Evolutionary conservation across 2,797 vertebrate genomes (phyloP), one percentile per base, ranked within the genome.

Genomic region (Spondyliosoma cantharus): DNA sequence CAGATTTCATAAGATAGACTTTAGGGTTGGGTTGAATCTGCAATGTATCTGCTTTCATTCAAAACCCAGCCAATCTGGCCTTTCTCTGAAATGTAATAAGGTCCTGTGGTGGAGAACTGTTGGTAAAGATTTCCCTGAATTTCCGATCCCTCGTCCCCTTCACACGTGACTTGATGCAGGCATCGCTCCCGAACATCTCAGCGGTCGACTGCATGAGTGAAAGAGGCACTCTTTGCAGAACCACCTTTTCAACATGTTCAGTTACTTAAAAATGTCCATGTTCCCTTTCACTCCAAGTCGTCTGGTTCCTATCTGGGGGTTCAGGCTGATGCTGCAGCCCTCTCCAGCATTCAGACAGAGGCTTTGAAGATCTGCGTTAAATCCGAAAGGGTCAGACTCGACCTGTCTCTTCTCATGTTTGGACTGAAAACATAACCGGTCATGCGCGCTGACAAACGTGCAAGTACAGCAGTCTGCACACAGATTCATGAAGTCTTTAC

Each of bases 251-350:
- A 49, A 57, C 32, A 50, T 24, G 60, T 48, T 67, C 6, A 32
- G 22, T 71, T 24, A 24, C 46, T 68, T 71, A 32, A 50, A 59
- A 56, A 72, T 29, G 53, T 60, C 73, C 52, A 45, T 56, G 85
- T 78, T 85, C 66, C 82, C 83, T 50, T 48, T 27, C 69, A 69
- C 84, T 82, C 61, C 59, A 27, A 83, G 82, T 68, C 76, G 88
- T 87, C 92, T 93, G 91, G 86, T 91, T 92, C 85, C 74, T 89
- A 87, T 93, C 90, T 84, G 32, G 69, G 81, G 74, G 84, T 89
- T 86, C 80, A 86, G 68, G 60, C 85, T 85, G 83, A 90, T 84
- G 88, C 68, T 78, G 73, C 66, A 45, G 83, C 67, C 42, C 63
- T 73, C 46, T 65, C 76, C 69, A 67, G 60, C 77, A 67, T 86